Base-by-base conservation (phyloP, 2,888 invertebrate species). In the Synergus laeviventris region DNA sequence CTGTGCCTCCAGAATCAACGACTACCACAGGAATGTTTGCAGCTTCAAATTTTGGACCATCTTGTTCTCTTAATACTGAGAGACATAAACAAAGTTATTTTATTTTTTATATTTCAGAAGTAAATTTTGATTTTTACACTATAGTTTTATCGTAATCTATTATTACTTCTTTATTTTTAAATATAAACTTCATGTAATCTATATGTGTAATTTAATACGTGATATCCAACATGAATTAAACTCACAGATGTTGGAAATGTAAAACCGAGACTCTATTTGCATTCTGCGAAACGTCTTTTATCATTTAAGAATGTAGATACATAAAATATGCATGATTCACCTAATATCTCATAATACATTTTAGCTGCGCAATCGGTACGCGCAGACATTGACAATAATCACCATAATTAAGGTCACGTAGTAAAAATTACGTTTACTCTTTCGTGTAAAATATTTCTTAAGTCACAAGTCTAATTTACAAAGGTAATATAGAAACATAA, bases 41-140 rank as follows among this genome's bases (percentile, higher is more conserved):
- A 2, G 79, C 79, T n/a, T 79, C 81, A 31, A 84, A 16, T 75
- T 81, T 87, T 14, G 89, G 89, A 0, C 88, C 88, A 81, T 95
- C 95, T 61, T 93, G 92, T 74, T 94, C 94, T 87, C 95, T 94
- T 8, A 94, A 91, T 64, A 94, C 94, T 94, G 60, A 21, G 21
- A 56, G 12, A 9, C n/a, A n/a, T 9, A n/a, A n/a, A 49, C n/a
- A 49, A 49, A 49, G n/a, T n/a, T 0, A n/a, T 49, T 18, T 49
- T n/a, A 49, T 49, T n/a, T 8, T 1, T 8, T 1, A 49, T 39
- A 11, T 39, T 39, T 39, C 11, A 39, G 1, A 31, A 5, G 31
- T 31, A 31, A 31, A 31, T 31, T 7, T 31, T 31, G 31, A 31
- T 31, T 31, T 31, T 31, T 31, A 31, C 5, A 31, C 7, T 31